phyloP scores from a whole-genome alignment of 2,113 vertebrate genomes.

The Scophthalmus maximus region DNA sequence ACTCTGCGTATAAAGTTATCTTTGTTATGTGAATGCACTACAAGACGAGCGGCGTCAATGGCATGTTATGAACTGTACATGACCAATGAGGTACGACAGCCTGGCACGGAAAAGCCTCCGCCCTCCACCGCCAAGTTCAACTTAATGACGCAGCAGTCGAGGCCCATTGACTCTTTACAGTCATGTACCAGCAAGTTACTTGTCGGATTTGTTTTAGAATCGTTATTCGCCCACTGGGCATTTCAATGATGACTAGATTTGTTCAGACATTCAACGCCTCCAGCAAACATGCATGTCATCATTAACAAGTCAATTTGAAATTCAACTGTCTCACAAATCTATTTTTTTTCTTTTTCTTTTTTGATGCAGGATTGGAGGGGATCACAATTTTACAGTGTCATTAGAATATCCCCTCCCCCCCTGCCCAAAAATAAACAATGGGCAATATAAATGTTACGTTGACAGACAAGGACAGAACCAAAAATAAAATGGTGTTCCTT shows the following conservation, averaged over 20 bases:
- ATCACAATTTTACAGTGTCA: neutral
- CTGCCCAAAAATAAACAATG: constrained; percentile 24
- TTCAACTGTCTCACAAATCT: constrained; percentile 53
- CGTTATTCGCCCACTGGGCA: neutral
- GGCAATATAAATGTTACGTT: constrained; percentile 48
- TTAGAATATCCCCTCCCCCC: neutral
- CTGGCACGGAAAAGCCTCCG: neutral
- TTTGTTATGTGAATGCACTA: neutral
- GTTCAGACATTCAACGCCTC: constrained; percentile 37
- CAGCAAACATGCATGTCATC: constrained; percentile 34
- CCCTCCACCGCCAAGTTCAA: neutral
- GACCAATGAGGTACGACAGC: neutral
- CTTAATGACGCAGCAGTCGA: neutral
- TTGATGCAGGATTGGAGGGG: neutral
- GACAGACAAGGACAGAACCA: constrained; percentile 81
- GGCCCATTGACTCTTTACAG: neutral
- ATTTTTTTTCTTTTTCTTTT: neutral
- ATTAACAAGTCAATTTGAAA: constrained; percentile 18
- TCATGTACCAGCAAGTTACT: neutral
- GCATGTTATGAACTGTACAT: neutral
- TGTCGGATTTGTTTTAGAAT: neutral
- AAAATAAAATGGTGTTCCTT: constrained; percentile 87
- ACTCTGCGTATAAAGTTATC: neutral
- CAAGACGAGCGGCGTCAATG: neutral
- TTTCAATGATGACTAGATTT: constrained; percentile 11